Conservation (phyloP, 2,113 vertebrate genomes). For the Leptobrachium ailaonicum region DNA sequence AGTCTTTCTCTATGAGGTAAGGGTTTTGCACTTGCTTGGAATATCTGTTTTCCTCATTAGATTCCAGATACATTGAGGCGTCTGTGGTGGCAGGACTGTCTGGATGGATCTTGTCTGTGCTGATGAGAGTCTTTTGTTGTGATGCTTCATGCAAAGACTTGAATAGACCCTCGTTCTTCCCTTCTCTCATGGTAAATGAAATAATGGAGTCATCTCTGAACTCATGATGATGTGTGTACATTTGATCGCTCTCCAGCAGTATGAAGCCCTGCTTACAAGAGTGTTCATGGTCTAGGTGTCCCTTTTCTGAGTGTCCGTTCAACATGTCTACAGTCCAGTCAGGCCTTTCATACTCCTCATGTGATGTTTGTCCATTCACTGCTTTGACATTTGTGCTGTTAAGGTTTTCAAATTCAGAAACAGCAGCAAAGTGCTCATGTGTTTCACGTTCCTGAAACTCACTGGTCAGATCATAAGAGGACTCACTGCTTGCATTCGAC, state of each 20-base stretch:
- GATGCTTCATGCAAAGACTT: conserved; percentile 23
- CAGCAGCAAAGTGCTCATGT: neutral
- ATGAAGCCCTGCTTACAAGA: conserved; percentile 9
- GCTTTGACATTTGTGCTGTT: neutral
- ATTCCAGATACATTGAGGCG: neutral
- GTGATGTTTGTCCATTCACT: conserved; percentile 25
- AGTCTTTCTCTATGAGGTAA: neutral
- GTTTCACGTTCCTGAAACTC: neutral
- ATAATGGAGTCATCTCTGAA: conserved; percentile 13
- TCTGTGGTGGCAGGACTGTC: neutral
- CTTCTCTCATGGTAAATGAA: conserved; percentile 19
- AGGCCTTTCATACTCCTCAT: neutral
- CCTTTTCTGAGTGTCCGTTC: conserved; percentile 19
- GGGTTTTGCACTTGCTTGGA: conserved; percentile 16
- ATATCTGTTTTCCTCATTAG: neutral
- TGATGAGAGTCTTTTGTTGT: conserved; percentile 1
- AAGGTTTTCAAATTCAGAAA: neutral
- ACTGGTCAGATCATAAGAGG: neutral
- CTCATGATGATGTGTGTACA: neutral
- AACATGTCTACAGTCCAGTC: neutral
- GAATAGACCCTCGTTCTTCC: conserved; percentile 27
- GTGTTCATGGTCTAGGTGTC: conserved; percentile 4
- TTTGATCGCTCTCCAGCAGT: neutral
- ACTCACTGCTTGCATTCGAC: conserved; percentile 2
- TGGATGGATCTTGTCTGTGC: conserved; percentile 1